Conservation (phyloP, 2,888 invertebrate genomes). For the Carterocephalus palaemon region DNA sequence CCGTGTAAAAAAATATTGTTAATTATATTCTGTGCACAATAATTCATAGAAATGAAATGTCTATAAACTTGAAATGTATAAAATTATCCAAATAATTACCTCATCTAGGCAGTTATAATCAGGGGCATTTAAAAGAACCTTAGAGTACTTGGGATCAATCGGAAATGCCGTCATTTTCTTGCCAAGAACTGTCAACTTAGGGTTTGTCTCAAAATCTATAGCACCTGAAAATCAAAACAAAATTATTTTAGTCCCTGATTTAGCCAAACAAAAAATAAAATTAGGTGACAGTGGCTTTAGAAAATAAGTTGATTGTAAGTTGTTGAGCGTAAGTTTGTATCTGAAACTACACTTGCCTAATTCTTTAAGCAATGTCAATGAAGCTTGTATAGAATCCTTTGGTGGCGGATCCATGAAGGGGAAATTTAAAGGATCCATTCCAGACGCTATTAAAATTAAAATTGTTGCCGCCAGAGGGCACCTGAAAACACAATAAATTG, state of each 20-base stretch:
- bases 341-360: too few relatives aligned
- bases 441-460: constrained; percentile 90
- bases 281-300: too few relatives aligned
- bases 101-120: constrained; percentile 88
- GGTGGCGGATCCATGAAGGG: constrained; percentile 95
- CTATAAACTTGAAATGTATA: constrained; percentile 1
- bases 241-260: too few relatives aligned
- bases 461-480: constrained; percentile 84
- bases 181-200: constrained; percentile 87
- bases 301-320: too few relatives aligned
- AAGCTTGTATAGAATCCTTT: constrained; percentile 82
- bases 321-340: too few relatives aligned
- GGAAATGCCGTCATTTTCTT: constrained; percentile 94
- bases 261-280: too few relatives aligned
- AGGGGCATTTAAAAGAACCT: constrained; percentile 87
- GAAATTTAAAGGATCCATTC: constrained; percentile 88
- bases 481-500: constrained; percentile 42
- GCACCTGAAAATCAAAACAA: constrained; percentile 76
- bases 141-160: constrained; percentile 92
- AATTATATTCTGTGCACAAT: too few relatives aligned
- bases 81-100: constrained; percentile 53
- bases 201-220: constrained; percentile 77
- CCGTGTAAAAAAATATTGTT: too few relatives aligned
- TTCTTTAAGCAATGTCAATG: constrained; percentile 81
- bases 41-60: too few relatives aligned